Conservation (phyloP, 2,797 vertebrate species). For the Lepus oiostolus region DNA sequence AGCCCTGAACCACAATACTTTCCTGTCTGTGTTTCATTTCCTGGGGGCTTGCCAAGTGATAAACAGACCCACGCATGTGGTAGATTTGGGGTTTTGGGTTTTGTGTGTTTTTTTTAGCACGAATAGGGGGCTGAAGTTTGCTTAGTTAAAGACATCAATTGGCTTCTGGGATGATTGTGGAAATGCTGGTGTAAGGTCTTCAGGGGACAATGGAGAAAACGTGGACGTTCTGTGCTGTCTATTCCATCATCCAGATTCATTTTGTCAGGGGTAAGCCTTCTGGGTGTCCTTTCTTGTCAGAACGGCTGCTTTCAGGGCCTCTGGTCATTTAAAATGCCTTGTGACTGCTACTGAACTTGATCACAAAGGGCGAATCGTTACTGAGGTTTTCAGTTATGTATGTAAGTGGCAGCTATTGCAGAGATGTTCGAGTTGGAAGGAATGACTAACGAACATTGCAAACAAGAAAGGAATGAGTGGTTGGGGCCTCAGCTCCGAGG, state of each 20-base stretch:
- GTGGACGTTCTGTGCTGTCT: slow-evolving; percentile 68
- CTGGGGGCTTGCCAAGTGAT: slow-evolving; percentile 69
- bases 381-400: slow-evolving; percentile 11
- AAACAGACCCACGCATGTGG: slow-evolving; percentile 47
- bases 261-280: slow-evolving; percentile 80
- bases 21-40: slow-evolving; percentile 82
- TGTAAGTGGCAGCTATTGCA: slow-evolving; percentile 23
- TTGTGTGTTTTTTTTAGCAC: neutral
- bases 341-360: neutral
- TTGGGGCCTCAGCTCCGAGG: neutral
- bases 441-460: slow-evolving; percentile 13
- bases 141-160: slow-evolving; percentile 49
- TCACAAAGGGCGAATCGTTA: slow-evolving; percentile 7
- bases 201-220: slow-evolving; percentile 77
- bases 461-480: neutral
- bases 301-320: neutral
- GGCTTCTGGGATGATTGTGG: neutral
- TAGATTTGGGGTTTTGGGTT: slow-evolving; percentile 21
- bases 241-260: slow-evolving; percentile 71
- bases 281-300: slow-evolving; percentile 3
- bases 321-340: slow-evolving; percentile 50
- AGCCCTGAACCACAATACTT: slow-evolving; percentile 81
- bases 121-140: slow-evolving; percentile 3
- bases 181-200: neutral
- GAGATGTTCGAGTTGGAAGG: slow-evolving; percentile 14